Evolutionary conservation across 2,888 invertebrate genomes (phyloP), one percentile per base, ranked within the genome.

Genomic region (Andrena marginata): DNA sequence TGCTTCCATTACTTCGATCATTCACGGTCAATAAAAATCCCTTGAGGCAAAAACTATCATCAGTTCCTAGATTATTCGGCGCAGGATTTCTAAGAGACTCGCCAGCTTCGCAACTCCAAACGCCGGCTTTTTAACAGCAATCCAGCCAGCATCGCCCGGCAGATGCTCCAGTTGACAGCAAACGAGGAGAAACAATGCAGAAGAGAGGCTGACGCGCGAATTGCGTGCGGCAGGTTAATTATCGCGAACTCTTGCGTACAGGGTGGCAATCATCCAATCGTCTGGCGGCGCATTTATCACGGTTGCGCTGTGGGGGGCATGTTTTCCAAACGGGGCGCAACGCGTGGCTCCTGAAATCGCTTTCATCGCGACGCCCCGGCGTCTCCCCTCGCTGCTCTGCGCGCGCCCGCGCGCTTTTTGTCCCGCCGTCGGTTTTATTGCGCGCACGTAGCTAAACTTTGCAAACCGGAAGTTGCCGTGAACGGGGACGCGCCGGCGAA

Each of bases 261-360:
- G 63, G 77, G 69, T 62, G 78, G 76, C 68, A 79, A 86, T 86
- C 81, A 86, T 81, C 79, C 77, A 69, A 81, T 81, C 62, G 70
- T 65, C 72, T 65, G 77, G 77, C 65, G 64, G 71, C 67, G 42
- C 81, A 54, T 81, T 83, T 72, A 80, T 86, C 81, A 80, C 63
- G 67, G 35, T 56, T 26, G 20, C 56, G 26, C 56, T 26, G 26
- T 26, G 23, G 23, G 20, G 16, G 59, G 59, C 71, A 69, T 29
- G 49, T 62, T 51, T 42, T 49, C 16, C 65, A 49, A 69, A 49
- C 20, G 60, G 26, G 49, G 63, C 56, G 42, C 78, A 51, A 68
- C 48, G 62, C 64, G 60, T 63, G 49, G 4, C 42, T 71, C 62
- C 67, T 13, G 51, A 16, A 67, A 33, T 2, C 31, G 68, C 35